These are phyloP conservation scores for Acanthurus tractus DNA, from an alignment of 2,797 vertebrate species.

Conservation along the genomic window DNA sequence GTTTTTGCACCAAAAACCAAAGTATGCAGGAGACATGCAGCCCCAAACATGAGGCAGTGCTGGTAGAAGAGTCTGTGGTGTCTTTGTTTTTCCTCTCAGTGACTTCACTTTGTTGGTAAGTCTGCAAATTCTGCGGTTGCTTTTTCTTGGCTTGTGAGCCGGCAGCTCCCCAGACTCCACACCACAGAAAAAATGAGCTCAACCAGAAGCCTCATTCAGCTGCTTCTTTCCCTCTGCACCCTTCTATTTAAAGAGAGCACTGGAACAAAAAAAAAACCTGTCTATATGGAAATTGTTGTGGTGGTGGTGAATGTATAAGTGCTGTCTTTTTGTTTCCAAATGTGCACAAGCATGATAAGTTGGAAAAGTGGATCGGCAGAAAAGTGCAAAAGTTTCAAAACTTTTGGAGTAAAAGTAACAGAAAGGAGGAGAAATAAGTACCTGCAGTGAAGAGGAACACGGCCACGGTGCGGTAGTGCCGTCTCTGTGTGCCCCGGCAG, in stretches of 20 bases:
- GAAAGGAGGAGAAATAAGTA: slow-evolving; percentile 49
- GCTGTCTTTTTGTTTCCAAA: slow-evolving; percentile 27
- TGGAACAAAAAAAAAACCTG: slow-evolving; percentile 35
- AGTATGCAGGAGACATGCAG: slow-evolving; percentile 15
- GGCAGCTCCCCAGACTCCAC: slow-evolving; percentile 60
- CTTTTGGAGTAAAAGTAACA: neutral
- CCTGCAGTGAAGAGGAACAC: slow-evolving; percentile 88
- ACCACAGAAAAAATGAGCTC: slow-evolving; percentile 76
- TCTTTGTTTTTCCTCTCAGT: slow-evolving; percentile 35
- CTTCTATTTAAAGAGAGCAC: slow-evolving; percentile 38
- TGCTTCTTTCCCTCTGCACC: slow-evolving; percentile 37
- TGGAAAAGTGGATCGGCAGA: neutral
- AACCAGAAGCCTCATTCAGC: slow-evolving; percentile 52
- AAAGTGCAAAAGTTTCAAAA: neutral
- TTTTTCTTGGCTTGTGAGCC: slow-evolving; percentile 68
- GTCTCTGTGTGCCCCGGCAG: slow-evolving; percentile 84
- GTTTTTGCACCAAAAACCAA: slow-evolving; percentile 26
- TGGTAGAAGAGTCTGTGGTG: slow-evolving; percentile 48
- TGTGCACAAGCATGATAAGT: neutral
- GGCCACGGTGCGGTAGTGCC: slow-evolving; percentile 84
- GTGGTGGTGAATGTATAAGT: slow-evolving; percentile 4
- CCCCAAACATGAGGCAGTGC: slow-evolving; percentile 39
- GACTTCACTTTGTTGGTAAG: slow-evolving; percentile 71
- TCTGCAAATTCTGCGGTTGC: slow-evolving; percentile 74
- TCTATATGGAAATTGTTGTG: slow-evolving; percentile 55